Percentiles rank a stretch among this genome's conserved stretches.
These are phyloP conservation scores for Euschistus heros DNA, from an alignment of 1,140 invertebrate genomes.

Conservation along the genomic window DNA sequence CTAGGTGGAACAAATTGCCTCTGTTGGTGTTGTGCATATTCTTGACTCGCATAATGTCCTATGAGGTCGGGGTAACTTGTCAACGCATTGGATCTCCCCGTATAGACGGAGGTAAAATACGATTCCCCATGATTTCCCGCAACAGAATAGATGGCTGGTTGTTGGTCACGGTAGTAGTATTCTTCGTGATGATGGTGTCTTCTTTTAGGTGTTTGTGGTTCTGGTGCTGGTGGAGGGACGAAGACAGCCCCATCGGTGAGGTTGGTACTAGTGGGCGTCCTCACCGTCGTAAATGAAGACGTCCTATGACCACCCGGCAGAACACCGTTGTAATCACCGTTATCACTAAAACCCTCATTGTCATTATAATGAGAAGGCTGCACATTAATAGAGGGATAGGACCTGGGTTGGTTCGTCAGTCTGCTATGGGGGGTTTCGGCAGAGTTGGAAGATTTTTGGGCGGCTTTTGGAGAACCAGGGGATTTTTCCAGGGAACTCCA, in stretches of 20 bases:
- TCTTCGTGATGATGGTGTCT: conserved; percentile 12
- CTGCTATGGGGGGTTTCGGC: not conserved
- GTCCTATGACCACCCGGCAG: conserved; percentile 38
- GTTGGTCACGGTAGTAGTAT: conserved; percentile 33
- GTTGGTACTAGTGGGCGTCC: conserved; percentile 33
- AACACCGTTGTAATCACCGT: conserved; percentile 30
- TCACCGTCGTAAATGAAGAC: conserved; percentile 40
- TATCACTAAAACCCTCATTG: conserved; percentile 19
- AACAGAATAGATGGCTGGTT: conserved; percentile 60
- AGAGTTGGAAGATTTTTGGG: not conserved
- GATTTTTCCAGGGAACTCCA: conserved; percentile 77
- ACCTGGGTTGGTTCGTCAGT: conserved; percentile 3
- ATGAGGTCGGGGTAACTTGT: conserved; percentile 49
- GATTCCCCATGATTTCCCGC: conserved; percentile 56
- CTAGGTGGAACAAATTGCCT: not conserved
- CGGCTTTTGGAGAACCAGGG: conserved; percentile 52
- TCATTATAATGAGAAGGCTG: conserved; percentile 15
- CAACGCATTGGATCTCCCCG: conserved; percentile 46
- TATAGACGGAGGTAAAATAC: conserved; percentile 58
- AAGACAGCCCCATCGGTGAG: conserved; percentile 32
- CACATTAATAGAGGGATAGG: conserved; percentile 12
- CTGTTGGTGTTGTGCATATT: conserved; percentile 13
- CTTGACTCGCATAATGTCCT: conserved; percentile 45
- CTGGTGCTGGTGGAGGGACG: conserved; percentile 41
- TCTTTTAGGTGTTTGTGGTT: conserved; percentile 25